Evolutionary conservation across 2,888 invertebrate species (phyloP), one percentile per base, ranked within the genome.

Genomic region (Eupithecia subfuscata): DNA sequence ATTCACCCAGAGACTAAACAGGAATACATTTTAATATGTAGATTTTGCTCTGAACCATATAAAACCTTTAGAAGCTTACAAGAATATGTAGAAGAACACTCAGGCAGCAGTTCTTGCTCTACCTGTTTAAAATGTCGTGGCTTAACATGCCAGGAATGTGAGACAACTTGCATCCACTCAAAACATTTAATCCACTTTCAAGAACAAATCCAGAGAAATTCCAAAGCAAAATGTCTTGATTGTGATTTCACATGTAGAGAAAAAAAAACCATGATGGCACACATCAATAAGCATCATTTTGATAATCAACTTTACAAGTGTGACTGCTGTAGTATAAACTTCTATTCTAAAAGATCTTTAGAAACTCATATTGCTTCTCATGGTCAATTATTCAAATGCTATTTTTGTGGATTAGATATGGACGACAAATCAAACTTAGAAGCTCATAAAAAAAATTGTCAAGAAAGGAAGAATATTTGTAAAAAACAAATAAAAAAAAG

Each of bases 231-330:
- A 63, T 70, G 70, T 43, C 25, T 70, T 40, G 18, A 60, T 43
- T 70, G 70, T 60, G 60, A 70, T 40, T 70, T 43, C 43, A 16
- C 63, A 16, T 70, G 70, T n/a, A 70, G 25, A 43, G 16, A 63
- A n/a, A 70, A 63, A 43, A 63, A 45, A 43, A 25, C 16, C 5
- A 30, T 70, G 45, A 43, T 70, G 12, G 8, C 40, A 11, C 70
- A 70, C 45, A 63, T 70, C 11, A 63, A 70, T 63, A 40, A 25
- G 18, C 43, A 63, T 43, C 70, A 60, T 60, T 25, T 70, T 63
- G 22, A 70, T 30, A 14, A 25, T 60, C 60, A 60, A 60, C 37
- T 37, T 37, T 70, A 63, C 30, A 30, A 18, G 30, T 70, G 70
- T 60, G 30, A 30, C 25, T 14, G 6, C 22, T 60, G 60, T 60